These are phyloP conservation scores for Monomorium pharaonis DNA, from an alignment of 1,140 invertebrate genomes.

Conservation along the genomic window DNA sequence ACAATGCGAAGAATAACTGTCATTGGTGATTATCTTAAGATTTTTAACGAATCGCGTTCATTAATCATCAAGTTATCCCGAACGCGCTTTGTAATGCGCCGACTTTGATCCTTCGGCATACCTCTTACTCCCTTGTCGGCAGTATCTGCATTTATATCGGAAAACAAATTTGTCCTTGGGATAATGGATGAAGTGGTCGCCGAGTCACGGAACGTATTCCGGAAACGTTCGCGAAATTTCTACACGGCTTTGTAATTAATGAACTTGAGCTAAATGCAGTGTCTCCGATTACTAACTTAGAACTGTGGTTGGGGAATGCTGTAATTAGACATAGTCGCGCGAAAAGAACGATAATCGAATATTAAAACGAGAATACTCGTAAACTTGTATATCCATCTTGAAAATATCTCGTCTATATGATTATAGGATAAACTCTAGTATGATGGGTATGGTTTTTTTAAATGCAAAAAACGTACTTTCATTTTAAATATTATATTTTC, in stretches of 20 bases:
- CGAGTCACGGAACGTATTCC: conserved; percentile 73
- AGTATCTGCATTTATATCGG: conserved; percentile 79
- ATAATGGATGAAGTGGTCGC: conserved; percentile 82
- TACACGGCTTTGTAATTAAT: conserved; percentile 75
- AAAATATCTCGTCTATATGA: background rate
- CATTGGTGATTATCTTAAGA: background rate
- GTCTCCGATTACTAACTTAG: background rate
- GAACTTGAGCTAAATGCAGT: conserved; percentile 58
- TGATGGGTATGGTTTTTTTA: too few species aligned
- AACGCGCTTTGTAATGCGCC: conserved; percentile 74
- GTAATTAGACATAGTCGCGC: conserved; percentile 38
- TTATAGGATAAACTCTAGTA: too few species aligned
- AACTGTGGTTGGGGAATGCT: background rate
- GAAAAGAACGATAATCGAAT: background rate
- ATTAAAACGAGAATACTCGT: background rate
- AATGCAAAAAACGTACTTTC: too few species aligned
- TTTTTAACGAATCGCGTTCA: conserved; percentile 71
- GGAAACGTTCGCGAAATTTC: conserved; percentile 72
- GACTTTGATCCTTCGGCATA: conserved; percentile 71
- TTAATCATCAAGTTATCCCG: conserved; percentile 79
- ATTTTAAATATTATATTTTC: too few species aligned
- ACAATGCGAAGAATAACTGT: background rate
- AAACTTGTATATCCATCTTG: background rate
- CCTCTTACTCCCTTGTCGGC: conserved; percentile 62
- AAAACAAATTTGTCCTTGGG: conserved; percentile 82